A percentile compares a stretch with the other conserved stretches of the same genome.
phyloP scores from a whole-genome alignment of 1,140 invertebrate genomes.

The Danaus melanippus region DNA sequence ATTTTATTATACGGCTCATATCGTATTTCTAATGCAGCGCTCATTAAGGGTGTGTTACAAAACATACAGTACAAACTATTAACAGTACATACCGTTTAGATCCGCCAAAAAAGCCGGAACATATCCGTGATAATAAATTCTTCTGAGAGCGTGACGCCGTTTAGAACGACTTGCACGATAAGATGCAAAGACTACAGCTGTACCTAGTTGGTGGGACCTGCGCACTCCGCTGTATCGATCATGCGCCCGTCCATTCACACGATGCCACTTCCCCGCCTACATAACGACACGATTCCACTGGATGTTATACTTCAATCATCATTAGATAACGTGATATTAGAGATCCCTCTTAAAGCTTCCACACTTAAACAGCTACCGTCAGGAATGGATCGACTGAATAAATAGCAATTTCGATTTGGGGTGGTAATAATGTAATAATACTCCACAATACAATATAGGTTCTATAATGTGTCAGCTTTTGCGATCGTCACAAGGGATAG shows the following conservation, averaged over 20 bases:
- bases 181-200: slow-evolving; percentile 50
- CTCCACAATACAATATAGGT: slow-evolving; percentile 10
- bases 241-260: slow-evolving; percentile 50
- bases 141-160: slow-evolving; percentile 38
- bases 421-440: not conserved
- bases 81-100: slow-evolving; percentile 56
- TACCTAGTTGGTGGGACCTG: slow-evolving; percentile 34
- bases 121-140: slow-evolving; percentile 39
- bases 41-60: slow-evolving; percentile 6
- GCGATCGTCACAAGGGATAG: slow-evolving; percentile 13
- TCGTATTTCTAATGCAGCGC: slow-evolving; percentile 46
- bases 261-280: slow-evolving; percentile 56
- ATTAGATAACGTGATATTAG: slow-evolving; percentile 63
- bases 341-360: slow-evolving; percentile 33
- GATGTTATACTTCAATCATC: slow-evolving; percentile 62
- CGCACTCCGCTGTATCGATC: slow-evolving; percentile 67
- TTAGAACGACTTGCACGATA: slow-evolving; percentile 29
- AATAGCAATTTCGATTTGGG: slow-evolving; percentile 21
- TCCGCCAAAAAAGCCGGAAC: slow-evolving; percentile 38
- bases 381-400: slow-evolving; percentile 31
- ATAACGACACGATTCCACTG: slow-evolving; percentile 41
- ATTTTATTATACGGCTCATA: slow-evolving; percentile 27
- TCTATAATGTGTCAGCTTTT: slow-evolving; percentile 15
- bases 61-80: slow-evolving; percentile 1
- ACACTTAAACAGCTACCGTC: slow-evolving; percentile 39